Evolutionary conservation across 2,113 vertebrate genomes (phyloP).

Genomic region (Melanotaenia duboulayi): DNA sequence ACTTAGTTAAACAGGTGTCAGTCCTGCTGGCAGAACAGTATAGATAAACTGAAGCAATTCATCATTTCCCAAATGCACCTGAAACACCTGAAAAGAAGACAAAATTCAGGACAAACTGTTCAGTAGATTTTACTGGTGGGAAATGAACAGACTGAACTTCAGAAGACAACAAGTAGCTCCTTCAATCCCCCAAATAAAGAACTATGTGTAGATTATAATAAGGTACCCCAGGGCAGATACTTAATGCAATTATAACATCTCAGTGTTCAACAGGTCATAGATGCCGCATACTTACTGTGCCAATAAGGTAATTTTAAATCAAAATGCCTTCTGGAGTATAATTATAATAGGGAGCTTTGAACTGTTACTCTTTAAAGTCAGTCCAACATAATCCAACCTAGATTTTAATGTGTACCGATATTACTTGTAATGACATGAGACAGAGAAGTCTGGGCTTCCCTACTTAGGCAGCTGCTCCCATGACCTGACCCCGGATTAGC

Average conservation of each 20-base stretch:
- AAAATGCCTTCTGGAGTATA: neutral
- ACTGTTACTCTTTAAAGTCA: neutral
- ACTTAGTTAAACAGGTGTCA: constrained; percentile 13
- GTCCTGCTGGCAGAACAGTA: constrained; percentile 2
- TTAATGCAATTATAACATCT: neutral
- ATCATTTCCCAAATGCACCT: constrained; percentile 3
- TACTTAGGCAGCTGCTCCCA: too few relatives aligned
- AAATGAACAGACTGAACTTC: too few relatives aligned
- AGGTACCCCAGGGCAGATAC: neutral
- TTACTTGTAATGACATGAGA: neutral
- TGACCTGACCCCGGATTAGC: too few relatives aligned
- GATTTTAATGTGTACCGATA: neutral
- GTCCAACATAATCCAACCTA: neutral
- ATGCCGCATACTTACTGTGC: neutral
- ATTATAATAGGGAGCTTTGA: neutral
- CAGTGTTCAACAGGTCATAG: neutral
- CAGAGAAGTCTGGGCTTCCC: too few relatives aligned
- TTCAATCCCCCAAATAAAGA: neutral
- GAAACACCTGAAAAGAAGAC: neutral
- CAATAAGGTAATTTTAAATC: neutral
- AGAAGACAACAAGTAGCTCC: neutral
- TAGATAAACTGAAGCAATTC: constrained; percentile 30
- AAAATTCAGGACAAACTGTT: neutral
- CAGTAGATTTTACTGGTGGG: neutral
- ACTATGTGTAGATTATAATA: neutral